Base-by-base conservation (phyloP, 1,140 invertebrate genomes). In the Dinoponera quadriceps region DNA sequence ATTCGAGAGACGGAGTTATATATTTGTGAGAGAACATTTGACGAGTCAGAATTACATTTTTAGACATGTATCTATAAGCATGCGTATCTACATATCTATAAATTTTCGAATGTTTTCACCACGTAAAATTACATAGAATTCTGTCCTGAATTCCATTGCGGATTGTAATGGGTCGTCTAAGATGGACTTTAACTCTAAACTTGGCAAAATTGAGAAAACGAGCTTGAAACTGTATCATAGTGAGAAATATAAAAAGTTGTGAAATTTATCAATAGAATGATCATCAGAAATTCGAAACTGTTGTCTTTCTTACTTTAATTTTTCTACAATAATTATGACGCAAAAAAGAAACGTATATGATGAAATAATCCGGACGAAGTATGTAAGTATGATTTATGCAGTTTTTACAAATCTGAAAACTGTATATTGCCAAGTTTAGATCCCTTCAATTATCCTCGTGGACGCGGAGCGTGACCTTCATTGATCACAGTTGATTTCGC, bases 361-460 rank as follows among this genome's bases (percentile, higher is more conserved):
- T 57, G n/a, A 69, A 44, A 69, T 57, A 69, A 75, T 80, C 69
- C 54, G 54, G 18, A 80, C 51, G n/a, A 71, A 4, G 25, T 48
- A 69, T 69, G 33, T 51, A 68, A 25, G 13, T 44, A 69, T 55
- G 48, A 44, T 69, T 69, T 55, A 80, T 48, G 57, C 25, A n/a
- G n/a, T 14, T 22, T 73, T 13, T 29, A 27, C 7, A 33, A 22
- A 68, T 57, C 62, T 55, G 27, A 55, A 44, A 80, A 69, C 14
- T 33, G 71, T 29, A 51, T 5, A 49, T 69, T 57, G 75, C 75
- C 75, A 80, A 80, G 75, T 80, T 80, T 80, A 69, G 75, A 80
- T 69, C 48, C 16, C 60, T 75, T 14, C 55, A 44, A 62, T 75
- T 73, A 48, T 82, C 57, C 78, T 82, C 80, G 55, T 71, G 38